Evolutionary conservation across 2,113 vertebrate genomes (phyloP), one percentile per base, ranked within the genome.

Genomic region (Alces alces): DNA sequence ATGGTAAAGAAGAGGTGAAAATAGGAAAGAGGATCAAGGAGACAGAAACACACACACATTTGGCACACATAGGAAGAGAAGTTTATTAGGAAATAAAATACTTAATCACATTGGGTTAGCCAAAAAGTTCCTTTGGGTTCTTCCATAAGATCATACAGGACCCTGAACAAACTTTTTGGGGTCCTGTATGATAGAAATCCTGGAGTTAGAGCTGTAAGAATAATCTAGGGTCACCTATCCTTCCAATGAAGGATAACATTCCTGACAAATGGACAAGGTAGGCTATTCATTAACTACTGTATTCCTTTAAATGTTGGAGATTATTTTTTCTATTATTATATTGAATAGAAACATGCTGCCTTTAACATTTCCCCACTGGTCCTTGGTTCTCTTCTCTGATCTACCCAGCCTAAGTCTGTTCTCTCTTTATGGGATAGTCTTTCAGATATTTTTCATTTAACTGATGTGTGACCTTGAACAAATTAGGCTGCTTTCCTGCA

Each of bases 391-490:
- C 1, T 16, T 30, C 19, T 83, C 78, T 39, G 39, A 91, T 19
- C 3, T 8, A 64, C 36, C 60, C 13, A 70, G 52, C 17, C 0
- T 43, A 90, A 78, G 45, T 54, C 25, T 60, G 47, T 30, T 58
- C 43, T 21, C 52, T 83, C 73, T 79, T 86, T 17, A 86, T 14
- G 60, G n/a, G 23, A 13, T 21, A 92, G 55, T 66, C 27, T 82
- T 97, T 64, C 70, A 76, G 80, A 80, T 47, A 55, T 17, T 47
- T 70, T 92, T 89, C 58, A 85, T 47, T 95, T 83, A 94, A 86
- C 2, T 78, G 50, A 91, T 45, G 9, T 45, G 33, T 73, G 39
- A 85, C 54, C 85, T 39, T 73, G 60, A 82, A 93, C 54, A 95
- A 85, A 66, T 91, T 23, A 78, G 21, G 25, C 45, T 19, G 21